Evolutionary conservation across 2,113 vertebrate genomes (phyloP).

Genomic region (Seriola dumerili): DNA sequence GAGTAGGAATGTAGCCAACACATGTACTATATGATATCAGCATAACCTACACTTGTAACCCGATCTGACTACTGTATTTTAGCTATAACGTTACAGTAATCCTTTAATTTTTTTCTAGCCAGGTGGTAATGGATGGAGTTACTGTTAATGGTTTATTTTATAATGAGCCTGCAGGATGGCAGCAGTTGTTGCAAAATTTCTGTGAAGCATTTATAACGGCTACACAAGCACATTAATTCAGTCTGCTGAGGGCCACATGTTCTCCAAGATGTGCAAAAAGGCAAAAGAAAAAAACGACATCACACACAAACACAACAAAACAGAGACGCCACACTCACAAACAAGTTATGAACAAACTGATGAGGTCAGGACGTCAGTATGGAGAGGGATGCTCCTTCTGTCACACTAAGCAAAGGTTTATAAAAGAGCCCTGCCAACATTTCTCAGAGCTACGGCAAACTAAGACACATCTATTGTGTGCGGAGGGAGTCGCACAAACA

Average conservation of each 20-base stretch:
- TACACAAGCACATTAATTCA: slow-evolving; percentile 49
- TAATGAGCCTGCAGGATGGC: slow-evolving; percentile 22
- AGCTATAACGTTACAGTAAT: not conserved
- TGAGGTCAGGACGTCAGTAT: not conserved
- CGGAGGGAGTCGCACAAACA: slow-evolving; percentile 13
- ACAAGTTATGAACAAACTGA: slow-evolving; percentile 28
- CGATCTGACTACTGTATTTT: not conserved
- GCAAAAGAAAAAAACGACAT: not conserved
- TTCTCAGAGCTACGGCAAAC: not conserved
- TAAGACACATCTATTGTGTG: not conserved
- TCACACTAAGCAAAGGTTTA: not conserved
- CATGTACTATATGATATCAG: not conserved
- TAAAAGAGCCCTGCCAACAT: slow-evolving; percentile 29
- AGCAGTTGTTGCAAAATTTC: slow-evolving; percentile 6
- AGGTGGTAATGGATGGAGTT: slow-evolving; percentile 28
- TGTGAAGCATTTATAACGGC: slow-evolving; percentile 9
- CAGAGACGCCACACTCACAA: not conserved
- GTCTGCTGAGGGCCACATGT: slow-evolving; percentile 49
- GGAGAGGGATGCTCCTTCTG: slow-evolving; percentile 13
- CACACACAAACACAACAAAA: not conserved
- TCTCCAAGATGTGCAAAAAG: slow-evolving; percentile 57
- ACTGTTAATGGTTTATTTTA: slow-evolving; percentile 19
- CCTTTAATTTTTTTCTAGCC: not conserved
- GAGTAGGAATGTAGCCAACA: slow-evolving; percentile 3
- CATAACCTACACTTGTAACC: not conserved